These are phyloP conservation scores for Cydia amplana DNA, from an alignment of 1,140 invertebrate species.

Conservation along the genomic window DNA sequence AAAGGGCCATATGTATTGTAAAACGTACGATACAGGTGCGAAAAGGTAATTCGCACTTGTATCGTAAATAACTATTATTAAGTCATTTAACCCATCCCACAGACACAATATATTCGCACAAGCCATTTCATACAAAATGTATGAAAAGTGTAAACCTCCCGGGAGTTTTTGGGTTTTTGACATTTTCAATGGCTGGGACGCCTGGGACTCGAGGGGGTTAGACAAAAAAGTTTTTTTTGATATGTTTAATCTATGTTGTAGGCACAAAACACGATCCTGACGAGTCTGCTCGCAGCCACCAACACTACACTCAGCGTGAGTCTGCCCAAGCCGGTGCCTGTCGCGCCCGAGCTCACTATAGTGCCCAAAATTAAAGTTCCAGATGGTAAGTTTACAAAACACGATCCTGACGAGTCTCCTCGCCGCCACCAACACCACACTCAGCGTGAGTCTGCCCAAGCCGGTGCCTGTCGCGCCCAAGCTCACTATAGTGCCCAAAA, in stretches of 20 bases:
- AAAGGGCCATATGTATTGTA: too few relatives aligned
- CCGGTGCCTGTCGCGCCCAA: background rate
- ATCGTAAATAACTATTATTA: too few relatives aligned
- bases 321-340: background rate
- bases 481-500: slow-evolving; percentile 34
- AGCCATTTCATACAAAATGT: too few relatives aligned
- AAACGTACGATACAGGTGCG: too few relatives aligned
- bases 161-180: too few relatives aligned
- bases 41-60: too few relatives aligned
- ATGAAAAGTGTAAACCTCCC: too few relatives aligned
- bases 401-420: slow-evolving; percentile 65
- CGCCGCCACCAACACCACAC: slow-evolving; percentile 53
- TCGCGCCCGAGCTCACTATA: background rate
- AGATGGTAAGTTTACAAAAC: slow-evolving; percentile 55
- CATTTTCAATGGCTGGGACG: too few relatives aligned
- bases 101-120: too few relatives aligned
- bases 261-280: slow-evolving; percentile 69
- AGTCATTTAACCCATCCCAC: too few relatives aligned
- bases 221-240: too few relatives aligned
- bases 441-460: slow-evolving; percentile 28
- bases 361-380: slow-evolving; percentile 53
- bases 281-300: slow-evolving; percentile 58
- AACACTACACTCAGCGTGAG: slow-evolving; percentile 45
- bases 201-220: too few relatives aligned
- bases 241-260: slow-evolving; percentile 38